A percentile compares a stretch with the other conserved stretches of the same genome.
Evolutionary conservation across 1,140 invertebrate genomes (phyloP).

Genomic region (Neodiprion virginianus): DNA sequence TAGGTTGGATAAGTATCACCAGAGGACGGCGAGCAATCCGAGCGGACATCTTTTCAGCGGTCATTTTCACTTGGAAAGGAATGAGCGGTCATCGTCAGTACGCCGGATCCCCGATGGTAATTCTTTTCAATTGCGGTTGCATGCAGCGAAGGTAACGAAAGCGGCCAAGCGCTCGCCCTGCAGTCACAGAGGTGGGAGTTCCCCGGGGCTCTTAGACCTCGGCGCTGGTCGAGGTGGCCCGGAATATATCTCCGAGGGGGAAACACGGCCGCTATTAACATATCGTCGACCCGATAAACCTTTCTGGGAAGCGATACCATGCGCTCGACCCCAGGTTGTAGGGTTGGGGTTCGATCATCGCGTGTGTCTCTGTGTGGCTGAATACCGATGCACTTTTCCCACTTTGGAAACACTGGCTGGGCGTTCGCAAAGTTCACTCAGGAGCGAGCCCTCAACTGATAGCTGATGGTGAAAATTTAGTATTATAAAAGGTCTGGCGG

Average conservation of each 20-base stretch:
- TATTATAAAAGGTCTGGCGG: too few relatives aligned
- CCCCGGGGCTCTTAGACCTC: constrained; percentile 1
- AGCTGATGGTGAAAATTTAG: too few relatives aligned
- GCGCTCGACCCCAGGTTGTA: constrained; percentile 36
- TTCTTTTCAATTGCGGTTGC: constrained; percentile 54
- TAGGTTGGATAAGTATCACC: too few relatives aligned
- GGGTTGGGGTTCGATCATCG: constrained; percentile 9
- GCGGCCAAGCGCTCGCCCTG: constrained; percentile 26
- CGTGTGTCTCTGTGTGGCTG: background rate
- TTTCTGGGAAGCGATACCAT: constrained; percentile 57
- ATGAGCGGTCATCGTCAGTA: background rate
- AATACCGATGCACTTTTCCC: too few relatives aligned
- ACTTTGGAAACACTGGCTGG: too few relatives aligned
- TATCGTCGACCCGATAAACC: constrained; percentile 58
- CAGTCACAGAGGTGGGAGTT: background rate
- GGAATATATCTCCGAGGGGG: constrained; percentile 52
- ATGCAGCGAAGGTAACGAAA: constrained; percentile 36
- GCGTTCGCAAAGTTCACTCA: too few relatives aligned
- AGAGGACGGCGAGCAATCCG: background rate
- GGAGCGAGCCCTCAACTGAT: too few relatives aligned
- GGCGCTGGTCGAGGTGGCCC: constrained; percentile 15
- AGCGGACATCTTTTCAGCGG: background rate
- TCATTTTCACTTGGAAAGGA: background rate
- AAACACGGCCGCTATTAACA: constrained; percentile 59
- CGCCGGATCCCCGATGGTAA: background rate